These are phyloP conservation scores for Melanargia galathea DNA, from an alignment of 2,888 invertebrate genomes.

Conservation along the genomic window DNA sequence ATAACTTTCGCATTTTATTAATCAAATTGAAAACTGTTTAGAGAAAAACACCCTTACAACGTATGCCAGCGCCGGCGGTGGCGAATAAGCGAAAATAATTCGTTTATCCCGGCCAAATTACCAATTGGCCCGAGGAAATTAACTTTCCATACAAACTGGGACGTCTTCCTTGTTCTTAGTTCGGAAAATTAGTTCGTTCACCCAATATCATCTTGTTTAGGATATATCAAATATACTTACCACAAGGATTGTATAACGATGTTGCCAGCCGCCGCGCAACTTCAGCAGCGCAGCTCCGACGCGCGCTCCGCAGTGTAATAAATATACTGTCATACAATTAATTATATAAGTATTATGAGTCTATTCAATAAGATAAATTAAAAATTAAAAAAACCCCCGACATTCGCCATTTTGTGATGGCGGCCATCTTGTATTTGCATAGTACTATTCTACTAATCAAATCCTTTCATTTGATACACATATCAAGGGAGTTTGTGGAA, in stretches of 20 bases:
- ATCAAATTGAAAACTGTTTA: background rate
- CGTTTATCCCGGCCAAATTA: slow-evolving; percentile 62
- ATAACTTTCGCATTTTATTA: background rate
- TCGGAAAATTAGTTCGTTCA: slow-evolving; percentile 30
- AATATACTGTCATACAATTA: too few species aligned
- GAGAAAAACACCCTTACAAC: slow-evolving; percentile 35
- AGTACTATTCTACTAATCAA: too few species aligned
- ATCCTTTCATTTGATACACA: too few species aligned
- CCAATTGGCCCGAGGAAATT: slow-evolving; percentile 60
- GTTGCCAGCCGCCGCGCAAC: too few species aligned
- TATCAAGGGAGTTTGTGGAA: too few species aligned
- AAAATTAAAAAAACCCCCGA: too few species aligned
- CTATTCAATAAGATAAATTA: too few species aligned
- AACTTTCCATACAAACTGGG: slow-evolving; percentile 49
- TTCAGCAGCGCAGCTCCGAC: too few species aligned
- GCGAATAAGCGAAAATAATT: slow-evolving; percentile 62
- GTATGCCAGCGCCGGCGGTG: slow-evolving; percentile 36
- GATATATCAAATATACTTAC: background rate
- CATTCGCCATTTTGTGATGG: too few species aligned
- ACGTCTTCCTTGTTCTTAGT: slow-evolving; percentile 32
- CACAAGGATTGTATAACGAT: background rate
- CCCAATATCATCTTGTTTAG: slow-evolving; percentile 1
- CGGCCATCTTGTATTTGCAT: too few species aligned
- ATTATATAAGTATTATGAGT: too few species aligned
- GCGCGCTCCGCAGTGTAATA: too few species aligned